Conservation (phyloP, 2,113 vertebrate species). For the Sorex fumeus region DNA sequence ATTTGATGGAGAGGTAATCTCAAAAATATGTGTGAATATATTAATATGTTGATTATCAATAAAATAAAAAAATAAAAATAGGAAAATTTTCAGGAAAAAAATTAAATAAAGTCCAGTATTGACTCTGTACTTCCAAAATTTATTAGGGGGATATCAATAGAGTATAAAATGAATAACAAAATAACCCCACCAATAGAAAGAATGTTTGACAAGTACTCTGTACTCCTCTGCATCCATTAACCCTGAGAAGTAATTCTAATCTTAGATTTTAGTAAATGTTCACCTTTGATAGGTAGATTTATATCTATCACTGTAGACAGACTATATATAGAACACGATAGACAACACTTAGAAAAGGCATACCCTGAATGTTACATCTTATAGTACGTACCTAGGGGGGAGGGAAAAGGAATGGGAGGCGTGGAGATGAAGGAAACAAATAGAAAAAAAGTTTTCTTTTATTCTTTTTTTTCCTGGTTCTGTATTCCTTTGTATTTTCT, state of each 20-base stretch:
- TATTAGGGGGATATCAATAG: too few relatives aligned
- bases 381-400: too few relatives aligned
- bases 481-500: not conserved
- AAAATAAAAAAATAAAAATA: too few relatives aligned
- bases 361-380: not conserved
- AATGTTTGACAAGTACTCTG: not conserved
- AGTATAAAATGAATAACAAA: too few relatives aligned
- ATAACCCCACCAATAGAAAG: not conserved
- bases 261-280: not conserved
- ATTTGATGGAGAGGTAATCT: not conserved
- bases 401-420: too few relatives aligned
- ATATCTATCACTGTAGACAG: not conserved
- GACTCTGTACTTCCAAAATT: too few relatives aligned
- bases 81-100: too few relatives aligned
- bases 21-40: not conserved
- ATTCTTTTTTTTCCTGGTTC: not conserved
- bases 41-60: too few relatives aligned
- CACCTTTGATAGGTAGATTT: not conserved
- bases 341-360: too few relatives aligned
- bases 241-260: not conserved
- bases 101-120: too few relatives aligned
- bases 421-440: too few relatives aligned
- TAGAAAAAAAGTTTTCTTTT: too few relatives aligned
- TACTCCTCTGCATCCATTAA: slow-evolving; percentile 27
- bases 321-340: not conserved